Base-by-base conservation (phyloP, 2,797 vertebrate genomes). In the Scarus forsteni region DNA sequence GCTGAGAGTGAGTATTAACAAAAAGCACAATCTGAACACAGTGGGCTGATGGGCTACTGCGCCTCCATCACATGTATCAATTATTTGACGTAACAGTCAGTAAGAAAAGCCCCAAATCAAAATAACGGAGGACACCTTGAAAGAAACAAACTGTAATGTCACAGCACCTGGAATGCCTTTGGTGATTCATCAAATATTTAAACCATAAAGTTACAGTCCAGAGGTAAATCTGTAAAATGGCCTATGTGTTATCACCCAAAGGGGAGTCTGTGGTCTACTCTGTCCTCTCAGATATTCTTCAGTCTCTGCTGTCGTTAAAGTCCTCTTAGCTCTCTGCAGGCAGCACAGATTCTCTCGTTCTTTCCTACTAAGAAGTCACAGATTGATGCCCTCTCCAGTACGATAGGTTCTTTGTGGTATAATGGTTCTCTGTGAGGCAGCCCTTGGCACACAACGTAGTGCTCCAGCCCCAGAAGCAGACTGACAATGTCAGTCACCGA, bases 361-460 rank as follows among this genome's bases (percentile, higher is more conserved):
- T 75, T 92, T 46, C 68, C 85, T 1, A 95, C 90, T 45, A 95
- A 78, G 72, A 95, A 95, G 18, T 94, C 91, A 8, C 95, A 95
- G 0, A 94, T 94, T 0, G 94, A 90, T 0, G 92, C 91, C 13
- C 95, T 88, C 68, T 93, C 92, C 18, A 93, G 79, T 53, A 95
- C 82, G 53, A 95, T 38, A 0, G 90, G 88, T 40, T 85, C 74
- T 7, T 46, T 66, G 8, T 18, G 59, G 11, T 45, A 49, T 0
- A 49, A 18, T 0, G 68, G 55, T 2, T 72, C 63, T 16, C 64
- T 70, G 7, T 80, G 70, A 6, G 88, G 81, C 15, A 93, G 75
- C 16, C 95, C 95, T 16, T 88, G 91, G 81, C 95, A 95, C 66
- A 95, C 86, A 0, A 61, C 34, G 19, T 93, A 93, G 34, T 83